Percentiles rank a stretch among this genome's conserved stretches.
Evolutionary conservation across 1,140 invertebrate genomes (phyloP).

Genomic region (Ostrea denselamellosa): DNA sequence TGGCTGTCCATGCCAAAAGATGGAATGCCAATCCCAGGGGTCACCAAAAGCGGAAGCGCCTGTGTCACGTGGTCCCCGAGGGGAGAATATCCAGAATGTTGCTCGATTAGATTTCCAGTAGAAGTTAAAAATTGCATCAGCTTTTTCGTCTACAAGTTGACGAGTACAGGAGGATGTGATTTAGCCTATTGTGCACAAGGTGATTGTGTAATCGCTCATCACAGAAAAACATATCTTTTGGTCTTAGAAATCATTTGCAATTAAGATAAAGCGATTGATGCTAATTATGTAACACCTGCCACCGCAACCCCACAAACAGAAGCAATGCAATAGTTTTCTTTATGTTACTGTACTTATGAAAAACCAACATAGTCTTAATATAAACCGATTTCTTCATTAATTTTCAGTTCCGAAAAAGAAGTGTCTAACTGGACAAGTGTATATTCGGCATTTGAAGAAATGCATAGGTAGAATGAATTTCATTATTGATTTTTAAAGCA

Average conservation of each 20-base stretch:
- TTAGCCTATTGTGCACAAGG: constrained; percentile 49
- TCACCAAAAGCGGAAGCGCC: constrained; percentile 15
- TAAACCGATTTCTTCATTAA: neutral
- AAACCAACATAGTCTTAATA: too few relatives aligned
- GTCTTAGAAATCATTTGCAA: neutral
- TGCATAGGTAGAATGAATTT: constrained; percentile 1
- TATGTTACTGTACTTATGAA: too few relatives aligned
- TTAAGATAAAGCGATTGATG: neutral
- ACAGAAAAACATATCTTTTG: too few relatives aligned
- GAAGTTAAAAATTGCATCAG: constrained; percentile 45
- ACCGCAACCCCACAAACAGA: neutral
- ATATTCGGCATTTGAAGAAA: constrained; percentile 30
- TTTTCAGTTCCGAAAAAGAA: constrained; percentile 32
- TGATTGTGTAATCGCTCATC: neutral
- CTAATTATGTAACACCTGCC: neutral
- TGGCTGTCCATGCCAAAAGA: constrained; percentile 42
- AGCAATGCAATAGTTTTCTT: too few relatives aligned
- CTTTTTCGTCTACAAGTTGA: constrained; percentile 46
- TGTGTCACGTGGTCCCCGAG: constrained; percentile 40
- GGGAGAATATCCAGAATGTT: neutral
- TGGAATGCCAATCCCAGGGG: constrained; percentile 41
- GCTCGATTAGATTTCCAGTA: constrained; percentile 39
- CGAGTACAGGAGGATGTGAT: constrained; percentile 43
- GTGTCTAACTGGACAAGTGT: constrained; percentile 23
- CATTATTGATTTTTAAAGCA: too few relatives aligned